phyloP scores from a whole-genome alignment of 2,113 vertebrate genomes.

The Nannospalax galili region DNA sequence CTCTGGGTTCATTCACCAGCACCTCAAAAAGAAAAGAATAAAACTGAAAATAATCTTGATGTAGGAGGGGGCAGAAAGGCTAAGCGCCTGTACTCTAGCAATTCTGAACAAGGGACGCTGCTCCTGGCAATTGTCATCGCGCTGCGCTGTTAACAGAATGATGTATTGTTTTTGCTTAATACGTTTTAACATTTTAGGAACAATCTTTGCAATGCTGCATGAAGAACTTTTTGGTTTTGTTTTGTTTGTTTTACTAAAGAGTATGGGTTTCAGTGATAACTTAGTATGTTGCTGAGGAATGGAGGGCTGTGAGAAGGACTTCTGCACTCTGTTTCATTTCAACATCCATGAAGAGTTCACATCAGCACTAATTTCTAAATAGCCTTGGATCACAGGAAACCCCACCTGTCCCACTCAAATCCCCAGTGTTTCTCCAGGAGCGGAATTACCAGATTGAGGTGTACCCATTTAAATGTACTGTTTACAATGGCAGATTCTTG shows the following conservation, averaged over 20 bases:
- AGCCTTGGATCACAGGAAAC: background rate
- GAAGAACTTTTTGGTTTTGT: background rate
- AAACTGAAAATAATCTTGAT: background rate
- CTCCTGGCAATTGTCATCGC: background rate
- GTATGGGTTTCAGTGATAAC: background rate
- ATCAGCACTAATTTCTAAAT: background rate
- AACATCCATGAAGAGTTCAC: background rate
- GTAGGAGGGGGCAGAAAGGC: background rate
- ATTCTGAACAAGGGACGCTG: background rate
- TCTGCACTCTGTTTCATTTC: background rate
- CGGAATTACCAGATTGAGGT: background rate
- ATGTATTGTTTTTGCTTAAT: background rate
- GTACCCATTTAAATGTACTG: background rate
- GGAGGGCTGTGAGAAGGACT: background rate
- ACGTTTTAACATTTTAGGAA: slow-evolving; percentile 23
- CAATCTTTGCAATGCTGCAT: background rate
- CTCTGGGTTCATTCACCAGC: background rate
- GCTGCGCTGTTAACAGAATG: background rate
- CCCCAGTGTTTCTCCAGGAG: background rate
- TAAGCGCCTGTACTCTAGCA: background rate
- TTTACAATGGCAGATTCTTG: slow-evolving; percentile 16
- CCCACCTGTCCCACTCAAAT: no score
- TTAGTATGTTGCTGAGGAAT: background rate
- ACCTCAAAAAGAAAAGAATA: background rate
- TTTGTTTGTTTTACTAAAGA: background rate